A percentile compares a stretch with the other conserved stretches of the same genome.
phyloP scores from a whole-genome alignment of 2,113 vertebrate genomes.

The Corythornis vintsioides region DNA sequence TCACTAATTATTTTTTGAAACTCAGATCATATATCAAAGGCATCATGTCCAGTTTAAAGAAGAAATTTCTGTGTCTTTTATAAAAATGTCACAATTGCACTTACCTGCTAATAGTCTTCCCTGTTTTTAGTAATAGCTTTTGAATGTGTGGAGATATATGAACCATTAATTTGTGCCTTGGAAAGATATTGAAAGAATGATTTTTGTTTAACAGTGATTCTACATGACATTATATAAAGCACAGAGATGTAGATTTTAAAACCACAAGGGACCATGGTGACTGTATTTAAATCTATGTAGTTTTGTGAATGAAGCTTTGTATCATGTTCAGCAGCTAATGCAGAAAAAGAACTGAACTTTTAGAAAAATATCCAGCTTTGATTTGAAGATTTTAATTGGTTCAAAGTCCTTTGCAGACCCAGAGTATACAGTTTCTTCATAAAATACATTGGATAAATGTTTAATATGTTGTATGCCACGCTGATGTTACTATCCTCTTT shows the following conservation, averaged over 20 bases:
- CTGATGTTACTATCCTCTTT: not conserved
- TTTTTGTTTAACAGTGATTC: not conserved
- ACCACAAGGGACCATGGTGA: not conserved
- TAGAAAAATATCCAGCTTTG: not conserved
- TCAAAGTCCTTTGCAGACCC: not conserved
- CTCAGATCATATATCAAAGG: not conserved
- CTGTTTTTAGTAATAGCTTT: conserved; percentile 34
- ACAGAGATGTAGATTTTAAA: not conserved
- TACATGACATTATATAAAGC: not conserved
- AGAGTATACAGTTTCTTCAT: not conserved
- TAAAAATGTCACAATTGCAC: not conserved
- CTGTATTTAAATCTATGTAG: not conserved
- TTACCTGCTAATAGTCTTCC: not conserved
- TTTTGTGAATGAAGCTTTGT: conserved; percentile 26
- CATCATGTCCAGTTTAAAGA: not conserved
- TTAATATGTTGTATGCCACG: not conserved
- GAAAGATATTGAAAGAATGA: conserved; percentile 6
- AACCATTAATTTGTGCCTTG: conserved; percentile 1
- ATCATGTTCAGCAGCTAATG: not conserved
- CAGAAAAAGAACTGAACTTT: not conserved
- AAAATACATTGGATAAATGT: not conserved
- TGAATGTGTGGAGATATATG: not conserved
- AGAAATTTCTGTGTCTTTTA: not conserved
- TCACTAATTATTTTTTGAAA: not conserved
- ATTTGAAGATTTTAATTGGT: not conserved